phyloP scores from a whole-genome alignment of 2,113 vertebrate genomes.

The Ariopsis seemanni region DNA sequence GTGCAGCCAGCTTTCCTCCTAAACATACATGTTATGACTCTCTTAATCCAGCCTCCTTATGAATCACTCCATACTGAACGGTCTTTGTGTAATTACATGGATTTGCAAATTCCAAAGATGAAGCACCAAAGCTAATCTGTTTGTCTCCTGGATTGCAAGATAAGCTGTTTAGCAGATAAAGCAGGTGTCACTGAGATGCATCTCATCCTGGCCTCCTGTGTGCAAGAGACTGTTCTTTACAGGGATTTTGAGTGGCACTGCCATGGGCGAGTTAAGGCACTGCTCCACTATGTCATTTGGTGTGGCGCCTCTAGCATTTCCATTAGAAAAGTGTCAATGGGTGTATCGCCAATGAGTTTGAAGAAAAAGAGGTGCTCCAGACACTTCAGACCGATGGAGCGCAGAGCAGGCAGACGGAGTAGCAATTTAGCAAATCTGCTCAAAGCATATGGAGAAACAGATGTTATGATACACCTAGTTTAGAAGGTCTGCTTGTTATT shows the following conservation, averaged over 20 bases:
- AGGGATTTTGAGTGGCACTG: conserved; percentile 3
- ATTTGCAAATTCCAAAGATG: conserved; percentile 27
- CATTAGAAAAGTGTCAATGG: conserved; percentile 90
- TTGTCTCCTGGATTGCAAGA: conserved; percentile 6
- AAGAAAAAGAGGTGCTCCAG: conserved; percentile 91
- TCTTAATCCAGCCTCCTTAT: conserved; percentile 31
- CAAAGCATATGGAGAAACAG: conserved; percentile 4
- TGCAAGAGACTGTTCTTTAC: conserved; percentile 17
- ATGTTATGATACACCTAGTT: not conserved
- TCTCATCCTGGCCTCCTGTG: conserved; percentile 18
- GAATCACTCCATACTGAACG: conserved; percentile 16
- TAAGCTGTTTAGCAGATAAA: conserved; percentile 13
- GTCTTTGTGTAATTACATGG: not conserved
- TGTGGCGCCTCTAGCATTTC: conserved; percentile 89
- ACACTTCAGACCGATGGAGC: conserved; percentile 87
- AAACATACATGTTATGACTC: conserved; percentile 29
- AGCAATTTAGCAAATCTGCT: conserved; percentile 85
- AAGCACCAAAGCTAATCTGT: conserved; percentile 24
- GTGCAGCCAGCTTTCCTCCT: not conserved
- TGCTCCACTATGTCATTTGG: conserved; percentile 79
- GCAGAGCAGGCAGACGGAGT: conserved; percentile 82
- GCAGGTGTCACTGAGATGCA: conserved; percentile 31
- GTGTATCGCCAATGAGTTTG: conserved; percentile 89
- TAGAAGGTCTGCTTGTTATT: not conserved
- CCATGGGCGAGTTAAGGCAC: conserved; percentile 5